phyloP scores from a whole-genome alignment of 2,797 vertebrate genomes.

The Mionectes olivaceus region DNA sequence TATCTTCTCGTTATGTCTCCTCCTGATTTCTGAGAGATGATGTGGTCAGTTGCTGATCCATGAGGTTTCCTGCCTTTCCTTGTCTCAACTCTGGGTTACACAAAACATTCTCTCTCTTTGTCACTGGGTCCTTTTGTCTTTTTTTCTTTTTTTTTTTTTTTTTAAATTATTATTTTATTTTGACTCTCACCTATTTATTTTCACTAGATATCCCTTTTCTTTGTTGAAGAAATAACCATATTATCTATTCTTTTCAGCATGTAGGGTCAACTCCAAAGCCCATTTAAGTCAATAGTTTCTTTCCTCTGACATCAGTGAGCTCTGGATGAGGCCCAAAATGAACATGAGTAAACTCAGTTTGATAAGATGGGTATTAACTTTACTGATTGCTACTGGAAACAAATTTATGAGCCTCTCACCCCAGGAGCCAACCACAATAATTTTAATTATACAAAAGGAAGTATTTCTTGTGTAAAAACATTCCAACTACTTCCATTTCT shows the following conservation, averaged over 20 bases:
- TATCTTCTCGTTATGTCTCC: neutral
- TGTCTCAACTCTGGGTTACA: neutral
- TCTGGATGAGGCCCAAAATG: conserved; percentile 53
- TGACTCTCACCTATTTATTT: neutral
- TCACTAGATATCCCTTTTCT: neutral
- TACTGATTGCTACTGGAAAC: conserved; percentile 53
- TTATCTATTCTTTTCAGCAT: conserved; percentile 46
- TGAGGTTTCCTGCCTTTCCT: neutral
- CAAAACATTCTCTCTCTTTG: neutral
- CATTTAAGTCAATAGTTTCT: conserved; percentile 39
- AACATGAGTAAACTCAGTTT: conserved; percentile 10
- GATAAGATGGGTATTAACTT: conserved; percentile 31
- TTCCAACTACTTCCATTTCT: conserved; percentile 71
- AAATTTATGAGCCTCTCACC: conserved; percentile 43
- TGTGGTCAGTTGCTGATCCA: neutral
- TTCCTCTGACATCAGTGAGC: conserved; percentile 49
- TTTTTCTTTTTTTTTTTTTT: no score
- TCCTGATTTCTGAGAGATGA: neutral
- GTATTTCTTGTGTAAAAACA: conserved; percentile 65
- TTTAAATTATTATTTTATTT: neutral
- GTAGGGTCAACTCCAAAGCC: conserved; percentile 10
- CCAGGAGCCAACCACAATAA: conserved; percentile 65
- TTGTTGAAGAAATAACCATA: neutral
- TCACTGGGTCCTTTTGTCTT: neutral
- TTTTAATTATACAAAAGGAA: conserved; percentile 73